A percentile compares a stretch with the other conserved stretches of the same genome.
These are phyloP conservation scores for Craterocephalus amniculus DNA, from an alignment of 2,797 vertebrate species.

Conservation along the genomic window DNA sequence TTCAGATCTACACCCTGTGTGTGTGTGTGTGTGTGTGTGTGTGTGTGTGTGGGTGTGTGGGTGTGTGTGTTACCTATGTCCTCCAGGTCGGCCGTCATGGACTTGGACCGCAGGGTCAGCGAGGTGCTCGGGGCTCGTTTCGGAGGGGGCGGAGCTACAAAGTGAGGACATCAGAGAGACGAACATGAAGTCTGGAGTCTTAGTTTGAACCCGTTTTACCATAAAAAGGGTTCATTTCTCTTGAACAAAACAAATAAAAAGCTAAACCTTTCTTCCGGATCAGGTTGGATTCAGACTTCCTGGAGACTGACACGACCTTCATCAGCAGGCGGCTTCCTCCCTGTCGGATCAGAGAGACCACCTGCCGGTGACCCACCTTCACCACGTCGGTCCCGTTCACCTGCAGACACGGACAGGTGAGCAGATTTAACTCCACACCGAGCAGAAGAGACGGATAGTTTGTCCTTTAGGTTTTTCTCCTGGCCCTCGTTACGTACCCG, in stretches of 20 bases:
- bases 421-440: background rate
- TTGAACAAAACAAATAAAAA: too few species aligned
- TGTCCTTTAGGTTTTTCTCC: too few species aligned
- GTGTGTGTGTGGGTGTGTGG: conserved; percentile 35
- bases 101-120: conserved; percentile 95
- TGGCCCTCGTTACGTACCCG: too few species aligned
- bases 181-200: too few species aligned
- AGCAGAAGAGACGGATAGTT: too few species aligned
- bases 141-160: conserved; percentile 94
- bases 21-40: conserved; percentile 21
- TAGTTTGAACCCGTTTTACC: too few species aligned
- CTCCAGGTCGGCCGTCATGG: conserved; percentile 98
- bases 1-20: conserved; percentile 3
- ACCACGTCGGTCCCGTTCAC: conserved; percentile 82
- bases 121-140: conserved; percentile 97
- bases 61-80: conserved; percentile 81
- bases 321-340: conserved; percentile 95
- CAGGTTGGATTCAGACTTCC: conserved; percentile 91
- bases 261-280: conserved; percentile 90
- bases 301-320: conserved; percentile 97
- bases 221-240: too few species aligned
- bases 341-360: conserved; percentile 95
- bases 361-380: conserved; percentile 88
- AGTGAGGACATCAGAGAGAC: background rate
- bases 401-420: conserved; percentile 45